Conservation (phyloP, 2,888 invertebrate species). For the Erannis defoliaria region DNA sequence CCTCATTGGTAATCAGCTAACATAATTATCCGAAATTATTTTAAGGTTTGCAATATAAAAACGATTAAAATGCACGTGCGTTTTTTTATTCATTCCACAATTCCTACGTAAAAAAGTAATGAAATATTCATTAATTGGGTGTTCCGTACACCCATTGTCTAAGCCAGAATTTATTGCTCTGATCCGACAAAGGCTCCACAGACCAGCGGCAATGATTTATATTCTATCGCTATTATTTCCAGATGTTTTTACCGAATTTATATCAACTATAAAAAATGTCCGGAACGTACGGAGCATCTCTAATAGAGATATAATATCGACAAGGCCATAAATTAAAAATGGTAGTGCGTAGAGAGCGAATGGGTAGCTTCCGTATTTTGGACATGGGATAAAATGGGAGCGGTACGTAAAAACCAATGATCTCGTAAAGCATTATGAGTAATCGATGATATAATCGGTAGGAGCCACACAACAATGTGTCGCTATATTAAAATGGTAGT, state of each 20-base stretch:
- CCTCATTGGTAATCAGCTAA: constrained; percentile 57
- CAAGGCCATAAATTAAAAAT: constrained; percentile 67
- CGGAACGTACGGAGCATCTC: constrained; percentile 61
- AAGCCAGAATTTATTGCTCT: constrained; percentile 64
- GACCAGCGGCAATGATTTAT: constrained; percentile 61
- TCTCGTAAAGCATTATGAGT: constrained; percentile 45
- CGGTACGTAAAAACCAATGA: constrained; percentile 47
- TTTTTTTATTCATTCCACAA: constrained; percentile 44
- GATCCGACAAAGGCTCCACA: constrained; percentile 49
- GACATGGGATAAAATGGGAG: constrained; percentile 41
- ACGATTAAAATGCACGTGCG: constrained; percentile 56
- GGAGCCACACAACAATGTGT: constrained; percentile 46
- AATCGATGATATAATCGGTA: constrained; percentile 53
- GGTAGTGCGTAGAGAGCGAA: constrained; percentile 42
- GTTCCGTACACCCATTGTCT: constrained; percentile 68
- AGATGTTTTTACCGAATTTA: constrained; percentile 67
- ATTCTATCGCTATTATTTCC: constrained; percentile 63
- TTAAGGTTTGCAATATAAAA: constrained; percentile 50
- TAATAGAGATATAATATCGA: constrained; percentile 56
- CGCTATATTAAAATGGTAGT: constrained; percentile 45
- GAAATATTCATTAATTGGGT: constrained; percentile 76
- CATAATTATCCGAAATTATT: constrained; percentile 54
- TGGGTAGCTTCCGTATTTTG: constrained; percentile 45
- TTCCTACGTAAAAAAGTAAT: constrained; percentile 57
- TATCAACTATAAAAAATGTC: constrained; percentile 72